These are phyloP conservation scores for Syndactyla subalaris DNA, from an alignment of 2,797 vertebrate species.

Conservation along the genomic window DNA sequence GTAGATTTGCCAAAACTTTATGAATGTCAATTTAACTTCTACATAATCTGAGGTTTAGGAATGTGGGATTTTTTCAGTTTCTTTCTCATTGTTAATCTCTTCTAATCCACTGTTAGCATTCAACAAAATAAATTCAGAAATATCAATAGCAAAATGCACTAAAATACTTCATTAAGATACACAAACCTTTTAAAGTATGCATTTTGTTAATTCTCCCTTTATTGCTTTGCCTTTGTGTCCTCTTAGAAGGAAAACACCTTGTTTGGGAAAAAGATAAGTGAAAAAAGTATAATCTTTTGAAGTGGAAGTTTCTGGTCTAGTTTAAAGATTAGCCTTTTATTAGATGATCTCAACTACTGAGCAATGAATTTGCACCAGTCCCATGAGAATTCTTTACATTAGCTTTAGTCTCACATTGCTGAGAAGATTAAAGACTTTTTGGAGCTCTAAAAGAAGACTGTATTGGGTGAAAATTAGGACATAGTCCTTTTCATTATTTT, in stretches of 20 bases:
- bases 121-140: neutral
- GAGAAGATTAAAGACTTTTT: slow-evolving; percentile 34
- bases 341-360: neutral
- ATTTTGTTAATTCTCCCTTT: neutral
- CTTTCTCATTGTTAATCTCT: neutral
- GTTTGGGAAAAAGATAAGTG: neutral
- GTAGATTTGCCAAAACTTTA: neutral
- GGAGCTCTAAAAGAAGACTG: neutral
- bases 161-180: neutral
- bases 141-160: neutral
- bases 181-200: neutral
- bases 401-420: neutral
- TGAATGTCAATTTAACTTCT: neutral
- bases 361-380: neutral
- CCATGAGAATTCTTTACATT: neutral
- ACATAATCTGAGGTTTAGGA: neutral
- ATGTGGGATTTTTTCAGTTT: neutral
- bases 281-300: slow-evolving; percentile 11
- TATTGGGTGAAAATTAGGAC: neutral
- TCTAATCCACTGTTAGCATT: neutral
- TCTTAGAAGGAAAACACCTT: neutral
- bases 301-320: neutral
- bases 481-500: neutral
- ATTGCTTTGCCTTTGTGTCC: neutral
- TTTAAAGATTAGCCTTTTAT: slow-evolving; percentile 8